Evolutionary conservation across 2,113 vertebrate genomes (phyloP).

Genomic region (Hippolais icterina): DNA sequence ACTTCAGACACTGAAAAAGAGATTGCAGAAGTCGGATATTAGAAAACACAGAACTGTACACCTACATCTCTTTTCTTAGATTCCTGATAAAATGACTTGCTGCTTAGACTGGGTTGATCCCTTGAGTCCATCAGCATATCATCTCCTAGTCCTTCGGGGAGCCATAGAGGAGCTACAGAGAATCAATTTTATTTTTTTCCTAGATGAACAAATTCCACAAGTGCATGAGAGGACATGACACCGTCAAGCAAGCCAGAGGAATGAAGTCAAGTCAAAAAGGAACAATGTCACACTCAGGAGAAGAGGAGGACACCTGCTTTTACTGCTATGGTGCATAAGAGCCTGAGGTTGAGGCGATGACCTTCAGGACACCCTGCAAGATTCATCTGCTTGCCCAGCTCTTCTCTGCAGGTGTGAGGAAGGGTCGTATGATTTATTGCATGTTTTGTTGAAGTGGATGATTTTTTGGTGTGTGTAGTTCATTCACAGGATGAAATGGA

Average conservation of each 20-base stretch:
- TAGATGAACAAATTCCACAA: background rate
- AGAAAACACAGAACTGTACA: background rate
- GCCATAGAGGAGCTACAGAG: background rate
- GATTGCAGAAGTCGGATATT: background rate
- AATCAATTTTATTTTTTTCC: fast-evolving
- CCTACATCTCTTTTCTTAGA: background rate
- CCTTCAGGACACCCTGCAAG: background rate
- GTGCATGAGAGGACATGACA: background rate
- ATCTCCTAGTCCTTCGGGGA: background rate
- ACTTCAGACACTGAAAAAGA: background rate
- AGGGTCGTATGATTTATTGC: background rate
- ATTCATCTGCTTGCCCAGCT: background rate
- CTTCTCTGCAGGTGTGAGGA: slow-evolving; percentile 44
- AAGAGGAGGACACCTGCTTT: background rate
- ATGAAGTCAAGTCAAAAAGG: background rate
- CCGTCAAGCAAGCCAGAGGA: background rate
- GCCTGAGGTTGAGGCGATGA: background rate
- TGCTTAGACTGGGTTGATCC: background rate
- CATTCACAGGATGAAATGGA: background rate
- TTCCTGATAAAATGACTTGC: background rate
- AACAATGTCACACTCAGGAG: background rate
- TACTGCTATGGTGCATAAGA: background rate
- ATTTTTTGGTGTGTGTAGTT: background rate
- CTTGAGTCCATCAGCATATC: background rate
- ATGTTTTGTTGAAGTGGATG: background rate